Evolutionary conservation across 2,888 invertebrate genomes (phyloP).

Genomic region (Lochmaea crataegi): DNA sequence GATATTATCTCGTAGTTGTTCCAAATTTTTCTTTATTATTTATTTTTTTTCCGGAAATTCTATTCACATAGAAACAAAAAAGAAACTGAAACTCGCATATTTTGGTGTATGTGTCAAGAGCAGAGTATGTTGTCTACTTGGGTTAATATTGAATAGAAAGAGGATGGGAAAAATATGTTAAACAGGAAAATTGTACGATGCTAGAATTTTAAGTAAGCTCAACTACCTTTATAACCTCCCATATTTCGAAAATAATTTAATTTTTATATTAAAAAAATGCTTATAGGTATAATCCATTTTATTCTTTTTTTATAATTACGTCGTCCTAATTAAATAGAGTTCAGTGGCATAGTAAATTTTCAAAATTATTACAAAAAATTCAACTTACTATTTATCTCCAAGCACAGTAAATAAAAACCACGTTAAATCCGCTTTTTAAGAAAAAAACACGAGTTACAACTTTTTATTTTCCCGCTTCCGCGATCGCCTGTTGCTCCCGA

Average conservation of each 20-base stretch:
- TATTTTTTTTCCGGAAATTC: neutral
- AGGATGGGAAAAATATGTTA: constrained; percentile 1
- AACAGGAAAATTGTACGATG: neutral
- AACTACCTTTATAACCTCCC: neutral
- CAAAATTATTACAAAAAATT: too few species aligned
- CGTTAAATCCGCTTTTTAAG: neutral
- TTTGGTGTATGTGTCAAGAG: neutral
- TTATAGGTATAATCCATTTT: too few species aligned
- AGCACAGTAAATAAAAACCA: neutral
- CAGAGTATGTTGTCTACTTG: neutral
- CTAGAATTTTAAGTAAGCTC: neutral
- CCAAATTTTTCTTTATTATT: too few species aligned
- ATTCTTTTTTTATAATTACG: too few species aligned
- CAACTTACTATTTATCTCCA: too few species aligned
- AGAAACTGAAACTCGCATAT: neutral
- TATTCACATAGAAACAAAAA: neutral
- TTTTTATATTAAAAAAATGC: too few species aligned
- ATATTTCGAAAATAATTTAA: neutral
- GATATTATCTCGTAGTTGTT: too few species aligned
- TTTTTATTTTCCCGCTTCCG: constrained; percentile 19
- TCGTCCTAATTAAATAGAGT: too few species aligned
- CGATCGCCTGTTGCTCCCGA: constrained; percentile 48
- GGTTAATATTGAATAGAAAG: neutral
- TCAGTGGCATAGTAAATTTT: too few species aligned
- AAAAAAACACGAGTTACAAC: neutral